Evolutionary conservation across 2,113 vertebrate genomes (phyloP), one percentile per base, ranked within the genome.

Genomic region (Oriolus oriolus): DNA sequence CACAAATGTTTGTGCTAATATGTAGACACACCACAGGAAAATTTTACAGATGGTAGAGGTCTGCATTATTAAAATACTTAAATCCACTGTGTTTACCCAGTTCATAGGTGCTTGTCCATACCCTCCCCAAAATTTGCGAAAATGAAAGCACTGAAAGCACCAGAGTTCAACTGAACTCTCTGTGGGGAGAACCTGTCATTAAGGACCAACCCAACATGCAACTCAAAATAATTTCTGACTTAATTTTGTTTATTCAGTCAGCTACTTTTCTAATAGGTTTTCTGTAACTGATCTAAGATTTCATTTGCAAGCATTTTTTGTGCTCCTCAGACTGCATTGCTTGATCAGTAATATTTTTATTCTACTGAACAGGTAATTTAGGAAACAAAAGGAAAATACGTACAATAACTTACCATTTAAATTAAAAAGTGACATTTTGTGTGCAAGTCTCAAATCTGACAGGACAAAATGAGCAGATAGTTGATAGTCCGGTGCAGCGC

Each of bases 311-410:
- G 87, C 42, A 0, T 19, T 53, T 49, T 47, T 61, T 85, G 9
- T 4, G 1, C 5, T 75, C 12, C 14, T 66, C 11, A n/a, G 11
- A 63, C 10, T 11, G 2, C 37, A 45, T 21, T 4, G 0, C 8
- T 74, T 65, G 13, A 20, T n/a, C n/a, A 45, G 2, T 44, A 70
- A 82, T 22, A n/a, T 2, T 44, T 70, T 11, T 37, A 24, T 54
- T 68, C 13, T 45, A 21, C 10, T 42, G 21, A 45, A 65, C 82
- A 39, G 2, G 3, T 37, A 22, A 90, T 17, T 41, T 16, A 45
- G 63, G 27, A 79, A 52, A 6, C 5, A 11, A 33, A 45, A 11
- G 7, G 24, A 31, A 85, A 85, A 60, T 54, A 60, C 9, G 35
- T 45, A 39, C 27, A 31, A 5, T 37, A 53, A 50, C 1, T 27